phyloP scores from a whole-genome alignment of 2,797 vertebrate genomes.

The Phyllotis vaccarum region DNA sequence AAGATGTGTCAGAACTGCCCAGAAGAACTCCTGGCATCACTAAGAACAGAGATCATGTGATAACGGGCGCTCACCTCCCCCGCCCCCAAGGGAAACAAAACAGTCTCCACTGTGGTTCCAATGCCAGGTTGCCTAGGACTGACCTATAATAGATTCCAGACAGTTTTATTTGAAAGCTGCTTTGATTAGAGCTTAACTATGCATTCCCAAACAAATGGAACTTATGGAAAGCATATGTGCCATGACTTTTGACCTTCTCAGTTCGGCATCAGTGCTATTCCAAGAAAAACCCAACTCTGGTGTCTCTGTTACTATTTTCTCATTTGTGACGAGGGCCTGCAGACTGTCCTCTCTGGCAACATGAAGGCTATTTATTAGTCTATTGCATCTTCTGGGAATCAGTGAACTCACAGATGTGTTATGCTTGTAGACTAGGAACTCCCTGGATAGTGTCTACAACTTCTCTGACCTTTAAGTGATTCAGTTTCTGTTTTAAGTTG shows the following conservation, averaged over 20 bases:
- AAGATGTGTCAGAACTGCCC: not conserved
- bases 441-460: constrained; percentile 51
- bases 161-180: not conserved
- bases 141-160: not conserved
- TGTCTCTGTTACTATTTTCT: not conserved
- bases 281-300: constrained; percentile 27
- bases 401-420: constrained; percentile 52
- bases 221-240: constrained; percentile 49
- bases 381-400: constrained; percentile 5
- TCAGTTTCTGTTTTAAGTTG: constrained; percentile 64
- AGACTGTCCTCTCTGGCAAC: constrained; percentile 29
- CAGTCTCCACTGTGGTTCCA: not conserved
- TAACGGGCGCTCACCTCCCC: not conserved
- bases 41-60: not conserved
- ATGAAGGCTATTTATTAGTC: constrained; percentile 55
- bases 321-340: constrained; percentile 18
- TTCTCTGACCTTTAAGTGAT: constrained; percentile 72
- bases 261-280: not conserved
- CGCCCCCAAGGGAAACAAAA: not conserved
- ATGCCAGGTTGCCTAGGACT: not conserved
- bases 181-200: not conserved
- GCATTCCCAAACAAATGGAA: constrained; percentile 28
- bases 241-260: constrained; percentile 12
- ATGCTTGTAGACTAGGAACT: constrained; percentile 48
- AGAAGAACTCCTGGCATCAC: not conserved